Evolutionary conservation across 1,140 invertebrate genomes (phyloP).

Genomic region (Ceratina calcarata): DNA sequence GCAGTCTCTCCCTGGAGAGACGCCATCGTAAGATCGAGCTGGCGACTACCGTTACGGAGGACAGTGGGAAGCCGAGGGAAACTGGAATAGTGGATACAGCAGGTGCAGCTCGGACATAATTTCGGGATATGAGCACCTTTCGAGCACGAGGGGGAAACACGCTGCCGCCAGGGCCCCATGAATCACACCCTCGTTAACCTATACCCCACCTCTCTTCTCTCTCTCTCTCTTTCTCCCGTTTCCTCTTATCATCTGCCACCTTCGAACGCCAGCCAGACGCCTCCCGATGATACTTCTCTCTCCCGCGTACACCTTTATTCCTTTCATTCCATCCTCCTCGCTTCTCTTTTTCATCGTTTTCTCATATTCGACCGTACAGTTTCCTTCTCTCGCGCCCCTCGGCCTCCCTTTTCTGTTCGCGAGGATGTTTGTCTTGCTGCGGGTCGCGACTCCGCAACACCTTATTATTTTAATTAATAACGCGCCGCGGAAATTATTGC

Average conservation of each 20-base stretch:
- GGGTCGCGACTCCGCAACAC: slow-evolving; percentile 51
- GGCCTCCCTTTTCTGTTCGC: slow-evolving; percentile 2
- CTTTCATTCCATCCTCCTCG: slow-evolving; percentile 20
- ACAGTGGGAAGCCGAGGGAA: slow-evolving; percentile 17
- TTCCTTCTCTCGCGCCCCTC: neutral
- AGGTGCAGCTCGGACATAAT: slow-evolving; percentile 66
- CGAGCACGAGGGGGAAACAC: slow-evolving; percentile 45
- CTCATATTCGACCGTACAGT: slow-evolving; percentile 20
- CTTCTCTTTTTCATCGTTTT: slow-evolving; percentile 11
- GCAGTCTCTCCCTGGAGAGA: neutral
- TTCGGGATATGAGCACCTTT: slow-evolving; percentile 72
- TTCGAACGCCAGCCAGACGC: slow-evolving; percentile 36
- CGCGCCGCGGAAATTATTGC: neutral
- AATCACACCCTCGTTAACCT: slow-evolving; percentile 78
- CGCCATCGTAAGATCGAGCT: neutral
- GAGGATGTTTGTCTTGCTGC: slow-evolving; percentile 34
- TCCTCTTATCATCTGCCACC: slow-evolving; percentile 49
- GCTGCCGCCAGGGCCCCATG: slow-evolving; percentile 71
- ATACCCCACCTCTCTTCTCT: slow-evolving; percentile 52
- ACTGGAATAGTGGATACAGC: slow-evolving; percentile 53
- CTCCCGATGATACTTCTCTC: slow-evolving; percentile 30
- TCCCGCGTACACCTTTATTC: neutral
- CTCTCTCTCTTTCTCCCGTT: slow-evolving; percentile 20
- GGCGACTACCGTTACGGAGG: slow-evolving; percentile 48
- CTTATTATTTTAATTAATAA: slow-evolving; percentile 57